Percentiles rank a stretch among this genome's conserved stretches.
Evolutionary conservation across 1,140 invertebrate genomes (phyloP).

Genomic region (Branchinecta lindahli): DNA sequence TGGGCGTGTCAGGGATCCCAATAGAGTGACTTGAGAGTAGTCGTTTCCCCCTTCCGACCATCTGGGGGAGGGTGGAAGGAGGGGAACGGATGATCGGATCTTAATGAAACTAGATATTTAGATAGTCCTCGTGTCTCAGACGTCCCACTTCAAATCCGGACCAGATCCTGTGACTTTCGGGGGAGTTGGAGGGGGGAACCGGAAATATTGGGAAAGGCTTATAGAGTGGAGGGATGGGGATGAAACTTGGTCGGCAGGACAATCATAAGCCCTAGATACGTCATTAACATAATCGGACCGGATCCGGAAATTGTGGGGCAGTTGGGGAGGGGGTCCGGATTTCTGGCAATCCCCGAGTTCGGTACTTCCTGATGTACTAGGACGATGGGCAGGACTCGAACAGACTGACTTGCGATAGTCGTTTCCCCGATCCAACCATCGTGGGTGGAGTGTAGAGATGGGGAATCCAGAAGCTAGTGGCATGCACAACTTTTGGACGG

Average conservation of each 20-base stretch:
- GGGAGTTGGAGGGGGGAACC: slow-evolving; percentile 6
- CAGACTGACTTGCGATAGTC: background rate
- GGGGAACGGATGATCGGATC: slow-evolving; percentile 7
- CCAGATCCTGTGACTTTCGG: background rate
- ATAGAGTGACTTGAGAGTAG: too few species aligned
- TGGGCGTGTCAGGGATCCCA: too few species aligned
- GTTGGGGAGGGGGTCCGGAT: background rate
- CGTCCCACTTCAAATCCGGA: background rate
- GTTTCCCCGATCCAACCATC: slow-evolving; percentile 4
- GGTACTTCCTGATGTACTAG: slow-evolving; percentile 3
- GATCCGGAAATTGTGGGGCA: background rate
- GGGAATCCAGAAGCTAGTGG: background rate
- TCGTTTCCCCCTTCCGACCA: too few species aligned
- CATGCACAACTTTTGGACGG: background rate
- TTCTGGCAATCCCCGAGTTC: background rate
- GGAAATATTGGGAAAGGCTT: background rate
- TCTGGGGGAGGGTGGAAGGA: too few species aligned
- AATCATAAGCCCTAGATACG: too few species aligned
- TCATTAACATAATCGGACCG: slow-evolving; percentile 1
- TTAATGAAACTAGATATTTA: slow-evolving; percentile 3
- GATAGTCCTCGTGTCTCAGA: background rate
- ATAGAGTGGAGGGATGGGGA: background rate
- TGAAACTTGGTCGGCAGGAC: background rate
- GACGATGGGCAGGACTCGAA: background rate
- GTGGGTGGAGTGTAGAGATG: background rate